These are phyloP conservation scores for Tachystola acroxantha DNA, from an alignment of 2,888 invertebrate species.

Conservation along the genomic window DNA sequence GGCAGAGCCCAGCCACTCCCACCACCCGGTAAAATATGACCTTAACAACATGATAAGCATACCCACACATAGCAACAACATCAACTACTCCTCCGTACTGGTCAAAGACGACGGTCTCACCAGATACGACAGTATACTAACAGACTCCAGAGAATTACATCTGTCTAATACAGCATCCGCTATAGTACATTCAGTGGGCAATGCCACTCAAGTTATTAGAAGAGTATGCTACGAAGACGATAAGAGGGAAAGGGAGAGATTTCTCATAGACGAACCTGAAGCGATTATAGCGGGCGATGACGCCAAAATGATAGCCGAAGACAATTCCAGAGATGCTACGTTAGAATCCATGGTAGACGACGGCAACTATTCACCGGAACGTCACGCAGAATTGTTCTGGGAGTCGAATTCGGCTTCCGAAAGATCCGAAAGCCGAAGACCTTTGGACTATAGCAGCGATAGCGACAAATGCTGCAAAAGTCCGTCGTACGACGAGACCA, in stretches of 20 bases:
- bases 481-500: conserved; percentile 59
- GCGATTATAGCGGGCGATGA: conserved; percentile 47
- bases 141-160: conserved; percentile 53
- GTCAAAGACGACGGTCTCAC: conserved; percentile 56
- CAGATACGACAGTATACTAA: conserved; percentile 52
- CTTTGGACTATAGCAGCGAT: conserved; percentile 64
- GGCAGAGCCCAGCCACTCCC: conserved; percentile 30
- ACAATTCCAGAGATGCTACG: conserved; percentile 45
- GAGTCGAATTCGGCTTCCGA: conserved; percentile 62
- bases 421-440: conserved; percentile 48
- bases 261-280: conserved; percentile 48
- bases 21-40: conserved; percentile 51
- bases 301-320: conserved; percentile 53
- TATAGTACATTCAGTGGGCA: conserved; percentile 54
- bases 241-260: conserved; percentile 39
- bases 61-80: conserved; percentile 35
- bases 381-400: conserved; percentile 65
- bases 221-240: conserved; percentile 56
- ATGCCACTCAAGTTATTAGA: conserved; percentile 66
- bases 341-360: conserved; percentile 52
- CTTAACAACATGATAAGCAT: conserved; percentile 58
- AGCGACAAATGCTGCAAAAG: conserved; percentile 72
- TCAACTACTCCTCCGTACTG: conserved; percentile 47
- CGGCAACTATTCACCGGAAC: conserved; percentile 56
- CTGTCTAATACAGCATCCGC: conserved; percentile 54